phyloP scores from a whole-genome alignment of 2,888 invertebrate species.

The Erebia palarica region DNA sequence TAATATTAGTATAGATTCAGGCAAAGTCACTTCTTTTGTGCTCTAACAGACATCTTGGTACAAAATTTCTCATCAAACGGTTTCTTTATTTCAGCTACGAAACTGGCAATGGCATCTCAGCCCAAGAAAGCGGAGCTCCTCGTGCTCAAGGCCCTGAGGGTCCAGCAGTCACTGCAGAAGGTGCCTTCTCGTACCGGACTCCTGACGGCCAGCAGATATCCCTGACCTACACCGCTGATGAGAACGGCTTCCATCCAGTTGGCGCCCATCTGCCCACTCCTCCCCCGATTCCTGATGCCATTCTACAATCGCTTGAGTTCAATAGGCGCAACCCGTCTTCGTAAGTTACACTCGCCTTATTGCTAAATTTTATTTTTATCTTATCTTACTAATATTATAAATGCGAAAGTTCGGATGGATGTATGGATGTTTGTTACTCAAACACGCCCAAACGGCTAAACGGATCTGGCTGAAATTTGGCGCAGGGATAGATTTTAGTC shows the following conservation, averaged over 20 bases:
- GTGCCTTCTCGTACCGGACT: slow-evolving; percentile 85
- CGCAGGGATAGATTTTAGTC: no score
- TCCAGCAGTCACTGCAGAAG: slow-evolving; percentile 83
- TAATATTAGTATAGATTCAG: no score
- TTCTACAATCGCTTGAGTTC: slow-evolving; percentile 79
- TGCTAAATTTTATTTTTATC: slow-evolving; percentile 14
- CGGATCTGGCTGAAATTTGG: no score
- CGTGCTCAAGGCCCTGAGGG: slow-evolving; percentile 81
- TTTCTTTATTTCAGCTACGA: slow-evolving; percentile 72
- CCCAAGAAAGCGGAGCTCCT: slow-evolving; percentile 82
- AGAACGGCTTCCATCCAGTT: slow-evolving; percentile 87
- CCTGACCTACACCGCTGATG: slow-evolving; percentile 86
- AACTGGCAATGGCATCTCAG: slow-evolving; percentile 86
- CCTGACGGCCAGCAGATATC: slow-evolving; percentile 86
- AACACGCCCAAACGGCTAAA: no score
- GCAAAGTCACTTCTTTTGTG: no score
- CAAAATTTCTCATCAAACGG: not conserved
- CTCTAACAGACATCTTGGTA: no score
- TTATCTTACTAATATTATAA: no score
- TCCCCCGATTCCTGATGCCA: slow-evolving; percentile 78
- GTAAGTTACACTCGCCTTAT: slow-evolving; percentile 53
- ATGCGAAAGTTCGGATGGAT: no score
- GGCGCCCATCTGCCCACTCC: slow-evolving; percentile 84
- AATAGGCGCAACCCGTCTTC: slow-evolving; percentile 73
- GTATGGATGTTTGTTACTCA: no score